A percentile compares a stretch with the other conserved stretches of the same genome.
These are phyloP conservation scores for Lysandra bellargus DNA, from an alignment of 2,888 invertebrate genomes.

Conservation along the genomic window DNA sequence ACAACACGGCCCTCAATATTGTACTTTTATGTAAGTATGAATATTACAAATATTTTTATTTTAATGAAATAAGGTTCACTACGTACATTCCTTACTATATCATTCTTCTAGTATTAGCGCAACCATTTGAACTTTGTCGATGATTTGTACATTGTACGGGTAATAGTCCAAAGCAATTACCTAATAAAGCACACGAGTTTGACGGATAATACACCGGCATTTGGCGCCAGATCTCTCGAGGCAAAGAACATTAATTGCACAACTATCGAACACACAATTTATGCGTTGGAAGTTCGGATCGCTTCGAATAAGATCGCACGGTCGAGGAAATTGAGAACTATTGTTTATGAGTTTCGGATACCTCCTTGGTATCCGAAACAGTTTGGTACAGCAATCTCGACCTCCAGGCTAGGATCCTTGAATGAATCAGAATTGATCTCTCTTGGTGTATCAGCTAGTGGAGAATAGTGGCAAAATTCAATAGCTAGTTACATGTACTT, in stretches of 20 bases:
- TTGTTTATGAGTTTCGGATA: conserved; percentile 35
- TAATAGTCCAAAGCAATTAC: neutral
- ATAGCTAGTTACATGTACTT: too few relatives aligned
- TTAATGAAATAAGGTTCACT: too few relatives aligned
- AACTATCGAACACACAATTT: conserved; percentile 40
- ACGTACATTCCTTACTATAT: too few relatives aligned
- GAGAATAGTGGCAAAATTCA: too few relatives aligned
- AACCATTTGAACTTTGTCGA: too few relatives aligned
- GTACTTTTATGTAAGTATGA: too few relatives aligned
- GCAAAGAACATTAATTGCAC: conserved; percentile 38
- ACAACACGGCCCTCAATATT: too few relatives aligned
- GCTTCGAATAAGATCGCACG: conserved; percentile 37
- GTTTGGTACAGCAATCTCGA: neutral
- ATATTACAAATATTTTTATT: too few relatives aligned
- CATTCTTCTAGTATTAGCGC: too few relatives aligned
- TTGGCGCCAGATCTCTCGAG: conserved; percentile 37
- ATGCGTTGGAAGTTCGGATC: conserved; percentile 36
- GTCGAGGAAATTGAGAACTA: conserved; percentile 36
- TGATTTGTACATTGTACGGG: too few relatives aligned
- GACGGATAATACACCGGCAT: conserved; percentile 15
- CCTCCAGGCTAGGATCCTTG: neutral
- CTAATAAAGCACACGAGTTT: conserved; percentile 7
- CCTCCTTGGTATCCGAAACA: too few relatives aligned
- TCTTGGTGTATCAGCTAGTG: too few relatives aligned
- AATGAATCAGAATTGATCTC: neutral